Conservation (phyloP, 2,888 invertebrate genomes). For the Saturnia pavonia region DNA sequence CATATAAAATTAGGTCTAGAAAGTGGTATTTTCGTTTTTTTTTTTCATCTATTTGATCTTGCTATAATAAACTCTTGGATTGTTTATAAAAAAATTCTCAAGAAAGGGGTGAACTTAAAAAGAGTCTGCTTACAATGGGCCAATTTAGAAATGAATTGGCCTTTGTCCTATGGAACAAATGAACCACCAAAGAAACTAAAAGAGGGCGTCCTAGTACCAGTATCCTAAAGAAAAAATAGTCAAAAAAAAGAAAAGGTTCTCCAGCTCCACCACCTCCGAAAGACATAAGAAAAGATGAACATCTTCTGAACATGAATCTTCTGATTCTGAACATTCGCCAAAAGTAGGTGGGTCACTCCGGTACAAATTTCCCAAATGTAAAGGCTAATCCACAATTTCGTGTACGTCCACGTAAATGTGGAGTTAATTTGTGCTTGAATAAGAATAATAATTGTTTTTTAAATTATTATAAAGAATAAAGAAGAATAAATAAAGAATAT, state of each 20-base stretch:
- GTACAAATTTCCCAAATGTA: slow-evolving; percentile 51
- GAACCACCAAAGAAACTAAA: slow-evolving; percentile 45
- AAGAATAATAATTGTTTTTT: slow-evolving; percentile 45
- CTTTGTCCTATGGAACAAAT: slow-evolving; percentile 49
- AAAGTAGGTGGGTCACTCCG: slow-evolving; percentile 48
- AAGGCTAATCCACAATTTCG: slow-evolving; percentile 50
- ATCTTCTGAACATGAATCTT: too few species aligned
- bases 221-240: slow-evolving; percentile 43
- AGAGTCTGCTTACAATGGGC: slow-evolving; percentile 46
- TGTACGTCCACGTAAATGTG: slow-evolving; percentile 49
- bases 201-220: slow-evolving; percentile 48
- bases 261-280: slow-evolving; percentile 48
- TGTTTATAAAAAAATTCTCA: slow-evolving; percentile 40
- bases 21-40: slow-evolving; percentile 54
- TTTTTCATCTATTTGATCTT: slow-evolving; percentile 44
- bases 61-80: slow-evolving; percentile 46
- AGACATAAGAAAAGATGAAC: slow-evolving; percentile 52
- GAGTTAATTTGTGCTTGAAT: slow-evolving; percentile 44
- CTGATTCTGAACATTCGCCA: slow-evolving; percentile 52
- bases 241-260: slow-evolving; percentile 48
- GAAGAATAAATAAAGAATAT: slow-evolving; percentile 24
- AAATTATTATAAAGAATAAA: slow-evolving; percentile 45
- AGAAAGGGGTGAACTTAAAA: slow-evolving; percentile 44
- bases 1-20: slow-evolving; percentile 44
- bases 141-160: slow-evolving; percentile 45